A percentile compares a stretch with the other conserved stretches of the same genome.
Conservation (phyloP, 2,113 vertebrate species). For the Myiagra hebetior region DNA sequence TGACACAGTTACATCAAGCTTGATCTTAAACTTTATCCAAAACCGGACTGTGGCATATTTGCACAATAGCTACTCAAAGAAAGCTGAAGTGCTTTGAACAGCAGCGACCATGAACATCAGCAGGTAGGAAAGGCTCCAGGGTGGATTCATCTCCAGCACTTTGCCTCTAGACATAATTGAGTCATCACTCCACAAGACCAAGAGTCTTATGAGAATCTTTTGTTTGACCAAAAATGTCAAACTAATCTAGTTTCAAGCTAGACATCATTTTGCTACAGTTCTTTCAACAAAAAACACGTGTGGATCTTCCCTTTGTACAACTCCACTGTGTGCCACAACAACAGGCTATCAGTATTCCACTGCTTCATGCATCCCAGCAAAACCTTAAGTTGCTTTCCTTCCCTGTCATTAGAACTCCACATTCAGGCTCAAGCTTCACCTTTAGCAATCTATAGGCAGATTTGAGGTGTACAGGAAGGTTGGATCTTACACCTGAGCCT, state of each 20-base stretch:
- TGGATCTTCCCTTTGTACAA: background rate
- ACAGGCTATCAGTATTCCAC: background rate
- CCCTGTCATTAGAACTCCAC: background rate
- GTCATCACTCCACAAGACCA: background rate
- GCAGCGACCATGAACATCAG: background rate
- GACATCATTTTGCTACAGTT: background rate
- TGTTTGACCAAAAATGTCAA: background rate
- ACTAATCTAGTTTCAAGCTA: background rate
- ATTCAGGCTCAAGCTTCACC: background rate
- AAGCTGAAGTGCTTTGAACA: background rate
- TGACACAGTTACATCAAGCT: background rate
- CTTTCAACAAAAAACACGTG: background rate
- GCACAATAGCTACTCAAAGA: background rate
- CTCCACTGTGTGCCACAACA: background rate
- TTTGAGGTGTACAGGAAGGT: background rate
- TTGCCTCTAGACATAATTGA: background rate
- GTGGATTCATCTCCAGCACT: background rate
- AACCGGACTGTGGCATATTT: background rate
- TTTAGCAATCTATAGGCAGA: background rate
- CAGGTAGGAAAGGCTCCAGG: background rate
- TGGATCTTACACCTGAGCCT: background rate
- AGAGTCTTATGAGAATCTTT: background rate
- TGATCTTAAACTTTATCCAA: background rate
- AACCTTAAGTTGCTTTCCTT: background rate
- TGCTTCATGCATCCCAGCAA: background rate